phyloP scores from a whole-genome alignment of 2,113 vertebrate genomes.

The Grammomys dolichurus region DNA sequence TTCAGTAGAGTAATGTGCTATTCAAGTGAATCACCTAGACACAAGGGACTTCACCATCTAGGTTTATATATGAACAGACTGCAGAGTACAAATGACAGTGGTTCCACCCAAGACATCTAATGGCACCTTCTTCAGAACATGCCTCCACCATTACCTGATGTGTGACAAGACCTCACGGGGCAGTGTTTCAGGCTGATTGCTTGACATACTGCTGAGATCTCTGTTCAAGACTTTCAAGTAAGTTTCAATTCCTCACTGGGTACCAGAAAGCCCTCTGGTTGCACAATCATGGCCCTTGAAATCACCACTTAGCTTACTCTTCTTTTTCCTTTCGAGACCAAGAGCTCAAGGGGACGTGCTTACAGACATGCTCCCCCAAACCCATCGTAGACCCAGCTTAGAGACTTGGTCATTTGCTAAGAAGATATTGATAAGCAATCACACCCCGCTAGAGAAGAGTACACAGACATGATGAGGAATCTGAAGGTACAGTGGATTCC shows the following conservation, averaged over 20 bases:
- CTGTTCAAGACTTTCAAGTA: background rate
- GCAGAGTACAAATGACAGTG: background rate
- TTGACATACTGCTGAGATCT: background rate
- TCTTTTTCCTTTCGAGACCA: background rate
- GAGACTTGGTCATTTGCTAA: background rate
- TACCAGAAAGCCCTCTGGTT: background rate
- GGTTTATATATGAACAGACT: background rate
- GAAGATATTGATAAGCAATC: background rate
- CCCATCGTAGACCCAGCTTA: background rate
- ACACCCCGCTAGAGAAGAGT: background rate
- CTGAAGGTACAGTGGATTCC: background rate
- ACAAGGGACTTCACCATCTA: no score
- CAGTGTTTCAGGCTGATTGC: background rate
- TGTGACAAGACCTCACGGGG: background rate
- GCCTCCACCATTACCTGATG: background rate
- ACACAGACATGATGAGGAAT: background rate
- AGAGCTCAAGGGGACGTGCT: background rate
- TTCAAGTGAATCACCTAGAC: background rate
- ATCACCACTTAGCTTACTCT: background rate
- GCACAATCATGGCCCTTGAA: background rate
- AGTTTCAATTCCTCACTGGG: background rate
- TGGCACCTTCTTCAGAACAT: no score
- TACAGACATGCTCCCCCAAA: background rate
- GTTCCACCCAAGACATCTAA: background rate
- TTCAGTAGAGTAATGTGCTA: background rate